Evolutionary conservation across 2,113 vertebrate genomes (phyloP), one percentile per base, ranked within the genome.

Genomic region (Serinus canaria): DNA sequence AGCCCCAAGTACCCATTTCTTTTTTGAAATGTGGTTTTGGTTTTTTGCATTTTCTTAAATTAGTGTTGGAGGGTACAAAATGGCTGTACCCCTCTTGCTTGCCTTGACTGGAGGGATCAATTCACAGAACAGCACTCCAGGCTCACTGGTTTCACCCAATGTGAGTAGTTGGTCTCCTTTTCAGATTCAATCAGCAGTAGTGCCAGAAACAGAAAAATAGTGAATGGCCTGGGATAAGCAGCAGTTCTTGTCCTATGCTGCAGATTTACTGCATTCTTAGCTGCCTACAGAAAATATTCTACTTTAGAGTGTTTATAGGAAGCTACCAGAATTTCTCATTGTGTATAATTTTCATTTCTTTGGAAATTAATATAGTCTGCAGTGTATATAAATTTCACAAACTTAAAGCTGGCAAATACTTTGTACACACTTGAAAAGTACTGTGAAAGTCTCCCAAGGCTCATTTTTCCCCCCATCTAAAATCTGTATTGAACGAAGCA

Each of bases 291-390:
- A 85, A 80, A 89, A 83, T 25, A 80, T 3, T 14, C 33, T 86
- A 63, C 59, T 83, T 90, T 63, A 77, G 46, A 79, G 27, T 63
- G 43, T 85, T 95, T 92, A 83, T 41, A 87, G 68, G 67, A 95
- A 83, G 74, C 35, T 59, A 85, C 41, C 67, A 77, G 53, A 89
- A 85, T 95, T 92, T 87, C 70, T 88, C 74, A 15, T 56, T 77
- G 47, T 63, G 39, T 82, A 18, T 83, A 90, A 77, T 77, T 96
- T 95, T 87, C 22, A 91, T 70, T 95, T 91, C 87, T 69, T 94
- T 92, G 33, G 70, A 95, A 95, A 86, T 90, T 83, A 92, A 92
- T 87, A 90, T 24, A 77, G 39, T 41, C 50, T 11, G 15, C 72
- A 80, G 59, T 44, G 67, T 86, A 77, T 77, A 91, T 91, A 95